Conservation (phyloP, 2,113 vertebrate species). For the Sapajus apella region DNA sequence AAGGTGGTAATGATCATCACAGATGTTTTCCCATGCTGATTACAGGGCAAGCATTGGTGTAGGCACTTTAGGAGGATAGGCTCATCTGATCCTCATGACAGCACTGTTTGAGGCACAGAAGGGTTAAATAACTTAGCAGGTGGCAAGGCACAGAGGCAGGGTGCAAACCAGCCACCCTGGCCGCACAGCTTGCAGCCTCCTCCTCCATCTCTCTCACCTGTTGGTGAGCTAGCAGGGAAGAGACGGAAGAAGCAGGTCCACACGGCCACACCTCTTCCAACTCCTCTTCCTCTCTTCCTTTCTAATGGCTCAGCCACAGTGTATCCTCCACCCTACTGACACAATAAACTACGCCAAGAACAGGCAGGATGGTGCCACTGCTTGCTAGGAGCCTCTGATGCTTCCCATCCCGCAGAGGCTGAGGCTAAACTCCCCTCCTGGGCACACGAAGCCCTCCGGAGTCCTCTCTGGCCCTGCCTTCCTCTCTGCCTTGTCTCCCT, state of each 20-base stretch:
- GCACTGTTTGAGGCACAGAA: rapidly evolving
- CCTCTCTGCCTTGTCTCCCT: neutral
- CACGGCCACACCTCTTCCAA: rapidly evolving
- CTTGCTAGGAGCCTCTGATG: rapidly evolving
- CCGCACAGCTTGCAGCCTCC: rapidly evolving
- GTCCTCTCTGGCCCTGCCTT: neutral
- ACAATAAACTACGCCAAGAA: neutral
- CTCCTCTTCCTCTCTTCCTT: neutral
- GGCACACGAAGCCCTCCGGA: neutral
- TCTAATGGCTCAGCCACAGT: neutral
- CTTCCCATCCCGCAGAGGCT: neutral
- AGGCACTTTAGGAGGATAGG: rapidly evolving
- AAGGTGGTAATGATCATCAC: neutral
- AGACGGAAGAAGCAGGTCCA: neutral
- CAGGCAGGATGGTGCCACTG: rapidly evolving
- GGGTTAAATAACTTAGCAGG: neutral
- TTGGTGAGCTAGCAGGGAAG: neutral
- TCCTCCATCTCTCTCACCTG: rapidly evolving
- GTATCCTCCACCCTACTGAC: too few relatives aligned
- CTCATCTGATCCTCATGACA: neutral
- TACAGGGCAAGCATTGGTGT: rapidly evolving
- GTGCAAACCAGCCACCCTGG: neutral
- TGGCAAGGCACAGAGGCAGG: neutral
- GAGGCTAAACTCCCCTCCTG: too few relatives aligned
- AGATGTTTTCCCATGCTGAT: too few relatives aligned